Conservation (phyloP, 1,140 invertebrate species). For the Drosophila nigromelanica region DNA sequence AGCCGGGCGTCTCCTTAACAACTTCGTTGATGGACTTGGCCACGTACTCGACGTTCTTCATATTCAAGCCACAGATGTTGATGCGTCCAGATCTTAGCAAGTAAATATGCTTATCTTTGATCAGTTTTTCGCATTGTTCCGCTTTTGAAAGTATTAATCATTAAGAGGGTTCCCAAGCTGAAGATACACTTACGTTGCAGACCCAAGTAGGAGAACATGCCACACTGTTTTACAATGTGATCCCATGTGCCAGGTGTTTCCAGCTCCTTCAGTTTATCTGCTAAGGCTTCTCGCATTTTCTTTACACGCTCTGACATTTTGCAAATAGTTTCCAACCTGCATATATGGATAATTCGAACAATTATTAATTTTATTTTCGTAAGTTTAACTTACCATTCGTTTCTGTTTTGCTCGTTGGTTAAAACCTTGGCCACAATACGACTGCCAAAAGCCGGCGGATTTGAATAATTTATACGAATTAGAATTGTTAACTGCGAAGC, state of each 20-base stretch:
- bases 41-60: slow-evolving; percentile 96
- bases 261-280: slow-evolving; percentile 91
- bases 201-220: slow-evolving; percentile 99
- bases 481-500: slow-evolving; percentile 98
- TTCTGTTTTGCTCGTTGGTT: slow-evolving; percentile 87
- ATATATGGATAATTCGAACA: not conserved
- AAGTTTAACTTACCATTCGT: slow-evolving; percentile 89
- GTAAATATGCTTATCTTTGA: slow-evolving; percentile 81
- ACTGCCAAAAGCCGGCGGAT: slow-evolving; percentile 97
- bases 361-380: rapidly evolving
- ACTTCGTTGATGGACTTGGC: slow-evolving; percentile 94
- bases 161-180: not conserved
- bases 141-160: not conserved
- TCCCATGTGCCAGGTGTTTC: slow-evolving; percentile 94
- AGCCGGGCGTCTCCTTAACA: slow-evolving; percentile 88
- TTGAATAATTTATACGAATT: slow-evolving; percentile 98
- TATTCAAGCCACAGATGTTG: slow-evolving; percentile 97
- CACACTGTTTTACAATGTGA: slow-evolving; percentile 99
- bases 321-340: slow-evolving; percentile 79
- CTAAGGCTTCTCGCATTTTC: slow-evolving; percentile 90
- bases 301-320: slow-evolving; percentile 99
- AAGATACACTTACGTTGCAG: slow-evolving; percentile 86
- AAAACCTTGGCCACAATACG: slow-evolving; percentile 95
- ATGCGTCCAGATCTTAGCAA: slow-evolving; percentile 98
- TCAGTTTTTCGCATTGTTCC: slow-evolving; percentile 19